Evolutionary conservation across 2,888 invertebrate genomes (phyloP).

Genomic region (Acleris laterana): DNA sequence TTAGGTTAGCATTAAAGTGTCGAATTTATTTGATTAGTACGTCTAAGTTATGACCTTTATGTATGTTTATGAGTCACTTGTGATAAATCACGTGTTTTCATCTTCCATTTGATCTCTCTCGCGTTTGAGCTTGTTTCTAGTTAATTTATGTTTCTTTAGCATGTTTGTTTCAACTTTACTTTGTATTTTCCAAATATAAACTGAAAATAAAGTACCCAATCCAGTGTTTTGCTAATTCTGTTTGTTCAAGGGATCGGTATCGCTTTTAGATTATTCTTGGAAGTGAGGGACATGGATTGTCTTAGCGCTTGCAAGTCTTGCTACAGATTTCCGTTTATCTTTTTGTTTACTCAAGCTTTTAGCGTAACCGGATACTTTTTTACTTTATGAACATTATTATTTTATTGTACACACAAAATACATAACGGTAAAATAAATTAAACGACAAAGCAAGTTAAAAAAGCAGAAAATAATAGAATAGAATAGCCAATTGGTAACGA

Average conservation of each 20-base stretch:
- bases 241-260: constrained; percentile 17
- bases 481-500: no score
- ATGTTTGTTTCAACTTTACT: constrained; percentile 18
- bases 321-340: background rate
- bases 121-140: constrained; percentile 21
- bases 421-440: no score
- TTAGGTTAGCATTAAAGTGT: constrained; percentile 46
- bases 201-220: constrained; percentile 27
- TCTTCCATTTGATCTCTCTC: constrained; percentile 32
- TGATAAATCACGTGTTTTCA: constrained; percentile 31
- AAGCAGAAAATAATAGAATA: no score
- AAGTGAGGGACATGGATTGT: constrained; percentile 8
- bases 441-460: no score
- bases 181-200: constrained; percentile 28
- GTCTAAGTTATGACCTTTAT: constrained; percentile 15
- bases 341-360: background rate
- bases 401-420: no score
- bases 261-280: constrained; percentile 18
- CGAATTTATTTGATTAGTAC: constrained; percentile 36
- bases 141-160: constrained; percentile 24
- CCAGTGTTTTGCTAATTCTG: constrained; percentile 16
- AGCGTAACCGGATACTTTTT: no score
- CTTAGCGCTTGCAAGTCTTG: background rate
- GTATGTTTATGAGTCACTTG: constrained; percentile 20
- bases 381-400: no score